Percentiles rank a stretch among this genome's conserved stretches.
These are phyloP conservation scores for Adelges cooleyi DNA, from an alignment of 1,140 invertebrate species.

Conservation along the genomic window DNA sequence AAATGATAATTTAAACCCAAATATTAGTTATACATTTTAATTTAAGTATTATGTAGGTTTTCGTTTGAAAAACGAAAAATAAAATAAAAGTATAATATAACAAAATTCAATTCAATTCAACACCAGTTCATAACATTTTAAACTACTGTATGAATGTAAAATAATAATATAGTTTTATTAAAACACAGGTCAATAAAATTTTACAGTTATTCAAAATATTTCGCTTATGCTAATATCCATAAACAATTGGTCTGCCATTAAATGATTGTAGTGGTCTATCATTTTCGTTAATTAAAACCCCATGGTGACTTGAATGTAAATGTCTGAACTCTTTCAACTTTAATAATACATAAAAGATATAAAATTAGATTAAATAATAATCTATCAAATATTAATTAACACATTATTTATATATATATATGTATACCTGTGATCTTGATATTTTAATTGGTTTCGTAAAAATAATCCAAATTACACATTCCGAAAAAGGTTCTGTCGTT, in stretches of 20 bases:
- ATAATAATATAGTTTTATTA: too few relatives aligned
- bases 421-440: slow-evolving; percentile 9
- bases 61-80: too few relatives aligned
- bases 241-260: slow-evolving; percentile 7
- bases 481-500: slow-evolving; percentile 56
- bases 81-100: too few relatives aligned
- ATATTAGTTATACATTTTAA: too few relatives aligned
- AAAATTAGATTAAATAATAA: not conserved
- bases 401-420: not conserved
- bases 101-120: too few relatives aligned
- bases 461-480: slow-evolving; percentile 62
- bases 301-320: not conserved
- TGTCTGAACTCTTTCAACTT: slow-evolving; percentile 7
- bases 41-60: too few relatives aligned
- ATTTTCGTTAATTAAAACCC: not conserved
- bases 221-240: not conserved
- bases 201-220: not conserved
- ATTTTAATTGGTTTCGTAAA: slow-evolving; percentile 11
- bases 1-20: too few relatives aligned
- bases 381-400: not conserved
- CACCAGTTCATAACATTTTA: too few relatives aligned
- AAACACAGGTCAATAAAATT: too few relatives aligned
- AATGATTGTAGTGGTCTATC: slow-evolving; percentile 23
- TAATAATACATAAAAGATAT: not conserved
- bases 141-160: too few relatives aligned